Conservation (phyloP, 2,797 vertebrate species). For the Rhinella marina region DNA sequence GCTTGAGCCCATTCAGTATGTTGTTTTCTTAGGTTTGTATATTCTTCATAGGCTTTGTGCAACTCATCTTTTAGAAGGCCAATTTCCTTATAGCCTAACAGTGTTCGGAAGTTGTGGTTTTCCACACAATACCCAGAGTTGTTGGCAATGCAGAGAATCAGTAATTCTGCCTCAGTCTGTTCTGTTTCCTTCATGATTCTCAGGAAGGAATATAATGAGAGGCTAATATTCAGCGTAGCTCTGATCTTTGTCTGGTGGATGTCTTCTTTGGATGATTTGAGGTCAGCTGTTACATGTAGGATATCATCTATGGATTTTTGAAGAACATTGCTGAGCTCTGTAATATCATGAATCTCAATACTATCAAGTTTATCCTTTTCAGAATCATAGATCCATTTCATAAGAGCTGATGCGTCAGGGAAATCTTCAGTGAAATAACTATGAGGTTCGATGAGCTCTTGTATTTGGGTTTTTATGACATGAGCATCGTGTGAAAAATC, state of each 20-base stretch:
- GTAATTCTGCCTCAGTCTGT: slow-evolving; percentile 61
- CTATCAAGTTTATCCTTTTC: not conserved
- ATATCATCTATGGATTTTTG: not conserved
- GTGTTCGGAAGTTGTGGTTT: not conserved
- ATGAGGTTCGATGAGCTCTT: not conserved
- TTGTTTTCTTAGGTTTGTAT: not conserved
- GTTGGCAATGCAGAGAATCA: slow-evolving; percentile 66
- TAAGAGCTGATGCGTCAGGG: not conserved
- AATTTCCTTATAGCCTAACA: not conserved
- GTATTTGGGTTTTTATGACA: slow-evolving; percentile 20
- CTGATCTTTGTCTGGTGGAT: not conserved
- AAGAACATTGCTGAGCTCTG: not conserved
- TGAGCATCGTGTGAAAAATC: not conserved
- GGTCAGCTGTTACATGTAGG: not conserved
- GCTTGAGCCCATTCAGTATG: not conserved
- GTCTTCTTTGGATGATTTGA: slow-evolving; percentile 56
- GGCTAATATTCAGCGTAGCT: not conserved
- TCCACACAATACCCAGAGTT: not conserved
- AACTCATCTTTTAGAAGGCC: not conserved
- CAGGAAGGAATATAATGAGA: slow-evolving; percentile 56
- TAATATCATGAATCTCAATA: not conserved
- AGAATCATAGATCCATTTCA: slow-evolving; percentile 2
- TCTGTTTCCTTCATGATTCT: slow-evolving; percentile 52
- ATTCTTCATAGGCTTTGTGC: not conserved
- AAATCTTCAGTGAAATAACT: not conserved